Evolutionary conservation across 2,888 invertebrate species (phyloP), one percentile per base, ranked within the genome.

Genomic region (Plagodis pulveraria): DNA sequence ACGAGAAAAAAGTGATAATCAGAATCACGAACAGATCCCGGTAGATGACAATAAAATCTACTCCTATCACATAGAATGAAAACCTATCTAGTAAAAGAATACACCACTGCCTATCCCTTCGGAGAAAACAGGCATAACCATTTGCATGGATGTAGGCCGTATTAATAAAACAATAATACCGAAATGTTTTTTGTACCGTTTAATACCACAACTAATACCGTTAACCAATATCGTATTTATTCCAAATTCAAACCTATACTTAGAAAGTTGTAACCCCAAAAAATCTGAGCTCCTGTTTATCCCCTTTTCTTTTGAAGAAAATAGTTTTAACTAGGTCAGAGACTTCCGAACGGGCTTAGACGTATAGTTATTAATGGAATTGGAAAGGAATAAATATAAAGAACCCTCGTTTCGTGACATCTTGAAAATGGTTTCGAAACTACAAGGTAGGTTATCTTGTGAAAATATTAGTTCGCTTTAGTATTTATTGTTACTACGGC

Each of bases 331-430:
- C 32, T 61, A 49, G 60, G 60, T 52, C 60, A 56, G 45, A 22
- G 36, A 61, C 35, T 50, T 50, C 33, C 38, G 33, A 41, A 32
- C 49, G 38, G 42, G 42, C 11, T 49, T 45, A 34, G 41, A 11
- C 41, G 60, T 59, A 53, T 35, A 52, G 56, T 52, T 61, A 56
- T 61, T 61, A 56, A 61, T 61, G 60, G 60, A 56, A 61, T 55
- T 48, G 59, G 55, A 55, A 59, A 59, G 36, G 11, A 50, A 59
- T 59, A 59, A 59, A 59, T 59, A 55, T 43, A 8, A 5, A 43
- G 40, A 44, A 50, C 50, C 46, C 50, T 55, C 38, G 47, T 50
- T 47, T 44, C 11, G 42, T 33, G 54, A 55, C 55, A 51, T 50
- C 42, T 43, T 55, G 42, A 50, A 59, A 55, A 55, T 36, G 50